A percentile compares a stretch with the other conserved stretches of the same genome.
phyloP scores from a whole-genome alignment of 2,888 invertebrate genomes.

The Brachynemurus nebulosus region DNA sequence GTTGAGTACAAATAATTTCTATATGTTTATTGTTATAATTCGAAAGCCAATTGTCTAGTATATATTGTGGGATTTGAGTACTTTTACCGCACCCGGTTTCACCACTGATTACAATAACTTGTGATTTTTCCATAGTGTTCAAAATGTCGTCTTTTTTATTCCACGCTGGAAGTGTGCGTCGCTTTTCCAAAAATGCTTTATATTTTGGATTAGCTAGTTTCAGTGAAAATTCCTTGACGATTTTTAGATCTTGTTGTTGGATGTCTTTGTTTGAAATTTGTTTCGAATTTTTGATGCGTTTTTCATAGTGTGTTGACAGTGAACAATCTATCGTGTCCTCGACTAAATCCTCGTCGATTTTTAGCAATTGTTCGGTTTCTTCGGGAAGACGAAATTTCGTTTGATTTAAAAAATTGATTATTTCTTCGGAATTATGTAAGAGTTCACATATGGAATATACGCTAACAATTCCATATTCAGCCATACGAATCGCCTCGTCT shows the following conservation, averaged over 20 bases:
- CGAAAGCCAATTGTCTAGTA: slow-evolving; percentile 73
- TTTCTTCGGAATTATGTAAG: slow-evolving; percentile 52
- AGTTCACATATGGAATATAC: slow-evolving; percentile 58
- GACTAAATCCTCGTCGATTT: background rate
- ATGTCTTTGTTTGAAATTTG: slow-evolving; percentile 39
- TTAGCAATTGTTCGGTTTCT: slow-evolving; percentile 29
- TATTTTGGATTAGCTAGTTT: slow-evolving; percentile 48
- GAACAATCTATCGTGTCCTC: no score
- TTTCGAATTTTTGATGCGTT: slow-evolving; percentile 29
- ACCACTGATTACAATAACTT: slow-evolving; percentile 62
- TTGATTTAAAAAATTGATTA: slow-evolving; percentile 42
- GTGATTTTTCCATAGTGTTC: slow-evolving; percentile 44
- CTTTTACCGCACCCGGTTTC: slow-evolving; percentile 78
- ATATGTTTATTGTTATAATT: slow-evolving; percentile 47
- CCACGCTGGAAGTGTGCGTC: slow-evolving; percentile 62
- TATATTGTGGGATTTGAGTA: slow-evolving; percentile 87
- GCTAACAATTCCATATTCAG: slow-evolving; percentile 55
- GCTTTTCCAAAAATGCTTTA: slow-evolving; percentile 45
- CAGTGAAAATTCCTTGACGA: slow-evolving; percentile 45
- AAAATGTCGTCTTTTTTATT: slow-evolving; percentile 53
- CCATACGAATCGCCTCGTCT: slow-evolving; percentile 49
- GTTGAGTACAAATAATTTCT: slow-evolving; percentile 86
- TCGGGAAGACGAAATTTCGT: slow-evolving; percentile 47
- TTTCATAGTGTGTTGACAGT: slow-evolving; percentile 53
- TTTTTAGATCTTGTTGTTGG: slow-evolving; percentile 43